Evolutionary conservation across 2,888 invertebrate species (phyloP).

Genomic region (Lepidocyrtinus sp.): DNA sequence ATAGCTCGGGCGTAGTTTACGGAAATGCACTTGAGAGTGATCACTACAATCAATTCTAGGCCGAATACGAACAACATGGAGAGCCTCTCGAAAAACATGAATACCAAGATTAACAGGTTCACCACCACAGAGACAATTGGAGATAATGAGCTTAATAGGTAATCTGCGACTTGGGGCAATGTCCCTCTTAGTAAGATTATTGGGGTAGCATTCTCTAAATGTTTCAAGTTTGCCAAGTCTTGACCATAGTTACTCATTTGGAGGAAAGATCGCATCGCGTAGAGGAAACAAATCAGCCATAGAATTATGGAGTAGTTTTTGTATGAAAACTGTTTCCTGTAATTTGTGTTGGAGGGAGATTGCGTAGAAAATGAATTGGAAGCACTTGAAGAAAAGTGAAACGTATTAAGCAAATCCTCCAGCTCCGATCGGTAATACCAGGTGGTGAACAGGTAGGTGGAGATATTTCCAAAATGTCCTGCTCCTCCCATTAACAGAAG

Average conservation of each 20-base stretch:
- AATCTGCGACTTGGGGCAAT: neutral
- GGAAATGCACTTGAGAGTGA: neutral
- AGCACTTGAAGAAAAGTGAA: neutral
- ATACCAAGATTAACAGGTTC: neutral
- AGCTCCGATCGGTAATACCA: neutral
- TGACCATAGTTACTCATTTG: neutral
- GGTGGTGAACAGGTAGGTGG: neutral
- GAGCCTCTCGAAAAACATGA: neutral
- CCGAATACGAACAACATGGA: neutral
- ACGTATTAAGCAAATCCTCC: constrained; percentile 19
- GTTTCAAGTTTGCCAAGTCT: neutral
- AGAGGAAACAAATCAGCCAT: neutral
- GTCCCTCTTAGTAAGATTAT: no score
- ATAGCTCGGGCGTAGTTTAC: neutral
- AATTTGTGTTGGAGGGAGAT: neutral
- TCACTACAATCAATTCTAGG: neutral
- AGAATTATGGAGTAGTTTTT: neutral
- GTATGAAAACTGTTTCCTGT: neutral
- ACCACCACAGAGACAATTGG: neutral
- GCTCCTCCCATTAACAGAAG: constrained; percentile 22
- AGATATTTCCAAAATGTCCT: constrained; percentile 22
- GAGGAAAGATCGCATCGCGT: neutral
- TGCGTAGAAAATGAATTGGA: neutral
- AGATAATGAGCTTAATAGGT: neutral
- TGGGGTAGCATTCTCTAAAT: neutral